A percentile compares a stretch with the other conserved stretches of the same genome.
phyloP scores from a whole-genome alignment of 2,888 invertebrate species.

The Caenorhabditis afra region DNA sequence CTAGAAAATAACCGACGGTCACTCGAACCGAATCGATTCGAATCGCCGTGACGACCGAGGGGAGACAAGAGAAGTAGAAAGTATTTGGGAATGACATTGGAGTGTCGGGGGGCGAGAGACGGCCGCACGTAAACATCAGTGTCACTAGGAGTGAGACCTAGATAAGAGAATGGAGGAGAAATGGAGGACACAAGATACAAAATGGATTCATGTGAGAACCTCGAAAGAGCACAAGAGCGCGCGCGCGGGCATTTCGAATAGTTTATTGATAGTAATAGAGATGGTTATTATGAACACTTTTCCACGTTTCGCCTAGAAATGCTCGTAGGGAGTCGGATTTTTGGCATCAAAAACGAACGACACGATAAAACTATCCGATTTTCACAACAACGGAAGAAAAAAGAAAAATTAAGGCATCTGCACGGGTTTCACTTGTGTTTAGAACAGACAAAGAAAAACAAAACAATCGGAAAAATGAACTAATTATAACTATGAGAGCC shows the following conservation, averaged over 20 bases:
- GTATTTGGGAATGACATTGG: slow-evolving; percentile 23
- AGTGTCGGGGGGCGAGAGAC: slow-evolving; percentile 17
- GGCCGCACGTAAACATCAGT: slow-evolving; percentile 21
- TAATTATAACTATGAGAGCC: slow-evolving; percentile 17
- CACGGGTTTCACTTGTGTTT: slow-evolving; percentile 40
- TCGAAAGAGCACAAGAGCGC: no score
- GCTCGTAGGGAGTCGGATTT: slow-evolving; percentile 9
- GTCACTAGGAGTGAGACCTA: slow-evolving; percentile 30
- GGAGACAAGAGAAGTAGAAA: slow-evolving; percentile 1
- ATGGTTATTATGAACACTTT: slow-evolving; percentile 45
- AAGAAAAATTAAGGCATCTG: slow-evolving; percentile 26
- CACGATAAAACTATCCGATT: slow-evolving; percentile 37
- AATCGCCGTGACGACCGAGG: slow-evolving; percentile 26
- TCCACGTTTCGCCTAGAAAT: slow-evolving; percentile 46
- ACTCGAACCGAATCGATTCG: slow-evolving; percentile 1
- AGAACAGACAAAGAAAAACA: slow-evolving; percentile 18
- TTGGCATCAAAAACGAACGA: slow-evolving; percentile 23
- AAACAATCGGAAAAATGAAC: slow-evolving; percentile 15
- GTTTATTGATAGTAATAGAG: slow-evolving; percentile 10
- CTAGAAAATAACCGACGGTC: no score
- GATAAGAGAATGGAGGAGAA: slow-evolving; percentile 30
- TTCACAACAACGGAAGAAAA: slow-evolving; percentile 29
- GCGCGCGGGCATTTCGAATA: neutral
- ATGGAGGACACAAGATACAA: slow-evolving; percentile 27
- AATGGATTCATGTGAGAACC: no score